Base-by-base conservation (phyloP, 2,113 vertebrate species). In the Notarius quadriscutis region DNA sequence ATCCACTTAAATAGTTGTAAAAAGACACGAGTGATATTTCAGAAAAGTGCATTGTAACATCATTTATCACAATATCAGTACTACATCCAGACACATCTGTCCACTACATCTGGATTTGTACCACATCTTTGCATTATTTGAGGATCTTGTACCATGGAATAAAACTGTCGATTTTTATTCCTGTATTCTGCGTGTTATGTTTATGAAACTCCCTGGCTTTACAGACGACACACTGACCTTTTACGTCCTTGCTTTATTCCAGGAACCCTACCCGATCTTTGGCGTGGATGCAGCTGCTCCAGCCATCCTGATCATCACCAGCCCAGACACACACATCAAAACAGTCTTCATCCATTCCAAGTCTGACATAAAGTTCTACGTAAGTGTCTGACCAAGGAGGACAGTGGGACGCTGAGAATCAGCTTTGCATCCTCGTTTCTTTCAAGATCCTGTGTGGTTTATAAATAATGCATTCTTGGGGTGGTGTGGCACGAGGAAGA, bases 221-320 rank as follows among this genome's bases (percentile, higher is more conserved):
- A 51, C 30, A 48, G 34, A 20, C 7, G 5, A 69, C 67, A 75
- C 20, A 34, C 50, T 58, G 78, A 80, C 22, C n/a, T 50, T 69
- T 69, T 20, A 7, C 15, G 71, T 57, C 81, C 18, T 79, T 89
- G 22, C 30, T 85, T 63, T 80, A 41, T 63, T 60, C 62, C 69
- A 87, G 87, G 17, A 0, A 0, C 0, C 0, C 0, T 9, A 12
- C 8, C 0, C 2, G 0, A 62, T 89, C 0, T 12, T 93, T 72
- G 12, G 0, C 0, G 0, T 90, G 25, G 53, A 1, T 8, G 6
- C 18, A 11, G 20, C 10, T 7, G 62, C 20, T 50, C 77, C 86
- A 0, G 75, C 81, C 0, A 81, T 84, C 50, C 0, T 91, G 74
- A 84, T 91, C 75, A 0, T 91, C 65, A 78, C 57, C 86, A 62